Evolutionary conservation across 2,888 invertebrate genomes (phyloP), one percentile per base, ranked within the genome.

Genomic region (Amphipyra berbera): DNA sequence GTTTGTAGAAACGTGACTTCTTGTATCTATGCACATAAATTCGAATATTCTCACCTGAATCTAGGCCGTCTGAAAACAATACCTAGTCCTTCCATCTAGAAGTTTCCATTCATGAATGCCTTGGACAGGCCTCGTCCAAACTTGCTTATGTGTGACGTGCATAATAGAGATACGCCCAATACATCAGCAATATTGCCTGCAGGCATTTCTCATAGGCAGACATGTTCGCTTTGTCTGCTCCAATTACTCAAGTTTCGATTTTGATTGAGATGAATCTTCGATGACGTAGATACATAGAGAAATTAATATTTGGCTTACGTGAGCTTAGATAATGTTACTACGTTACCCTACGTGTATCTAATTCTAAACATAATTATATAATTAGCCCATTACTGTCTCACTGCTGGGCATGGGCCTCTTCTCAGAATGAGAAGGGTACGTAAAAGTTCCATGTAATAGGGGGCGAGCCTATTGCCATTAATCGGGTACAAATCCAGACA

Each of bases 171-270:
- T 8, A 38, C 33, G 9, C 6, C 41, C 13, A 38, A 38, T 53
- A 14, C 41, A 46, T 55, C 14, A 21, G 21, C 21, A 9, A 27
- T 53, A 56, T 35, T 38, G 53, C 52, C 33, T 42, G 14, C 7
- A 45, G 35, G 52, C 45, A 27, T 40, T 37, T 60, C 21, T 8
- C 8, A 27, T 15, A 33, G 42, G n/a, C 30, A 52, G 42, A 15
- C 42, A 30, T 45, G 47, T 67, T 50, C 42, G 15, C 35, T 44
- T 53, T 69, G 52, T 38, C 15, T 13, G 27, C 7, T 10, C 59
- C 70, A 70, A 64, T 69, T 64, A 64, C 53, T 60, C 38, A 42
- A 38, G 64, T 41, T 59, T 47, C 14, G 21, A 48, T 30, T 48
- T 50, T 44, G 14, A 44, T 63, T 44, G 37, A 44, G 35, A 38